These are phyloP conservation scores for Cercopithecus mitis DNA, from an alignment of 2,797 vertebrate species.

Conservation along the genomic window DNA sequence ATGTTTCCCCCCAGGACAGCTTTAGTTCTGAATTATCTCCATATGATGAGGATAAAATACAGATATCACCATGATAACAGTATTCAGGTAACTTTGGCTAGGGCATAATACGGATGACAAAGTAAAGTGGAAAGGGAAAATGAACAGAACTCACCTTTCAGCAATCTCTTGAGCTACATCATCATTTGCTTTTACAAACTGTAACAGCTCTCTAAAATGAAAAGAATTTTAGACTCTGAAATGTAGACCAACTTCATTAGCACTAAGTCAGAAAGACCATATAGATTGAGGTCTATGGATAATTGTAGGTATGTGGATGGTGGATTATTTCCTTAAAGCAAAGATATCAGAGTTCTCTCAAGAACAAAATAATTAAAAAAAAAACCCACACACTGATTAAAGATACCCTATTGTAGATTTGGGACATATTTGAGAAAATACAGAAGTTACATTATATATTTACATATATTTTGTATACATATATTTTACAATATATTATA, in stretches of 20 bases:
- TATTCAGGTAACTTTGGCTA: not conserved
- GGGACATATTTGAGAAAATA: not conserved
- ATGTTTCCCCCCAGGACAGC: not conserved
- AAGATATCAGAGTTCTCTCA: not conserved
- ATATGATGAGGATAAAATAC: not conserved
- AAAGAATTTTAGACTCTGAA: conserved; percentile 51
- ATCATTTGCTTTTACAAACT: conserved; percentile 95
- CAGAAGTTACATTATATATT: not conserved
- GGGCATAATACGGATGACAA: not conserved
- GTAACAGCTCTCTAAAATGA: conserved; percentile 90
- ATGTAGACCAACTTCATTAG: not conserved
- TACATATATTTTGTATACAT: too few species aligned
- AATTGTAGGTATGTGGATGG: not conserved
- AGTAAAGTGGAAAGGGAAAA: conserved; percentile 43
- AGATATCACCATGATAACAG: not conserved
- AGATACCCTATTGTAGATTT: not conserved
- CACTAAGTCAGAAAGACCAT: conserved; percentile 11
- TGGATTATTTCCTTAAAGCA: not conserved
- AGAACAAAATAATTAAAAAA: not conserved
- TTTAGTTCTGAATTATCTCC: conserved; percentile 35
- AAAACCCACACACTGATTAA: not conserved
- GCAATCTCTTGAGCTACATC: conserved; percentile 91
- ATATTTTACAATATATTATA: too few species aligned
- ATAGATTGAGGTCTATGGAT: not conserved
- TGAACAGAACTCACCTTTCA: conserved; percentile 86